Percentiles rank a stretch among this genome's conserved stretches.
These are phyloP conservation scores for Trichacis sp. DNA, from an alignment of 2,888 invertebrate species.

Conservation along the genomic window DNA sequence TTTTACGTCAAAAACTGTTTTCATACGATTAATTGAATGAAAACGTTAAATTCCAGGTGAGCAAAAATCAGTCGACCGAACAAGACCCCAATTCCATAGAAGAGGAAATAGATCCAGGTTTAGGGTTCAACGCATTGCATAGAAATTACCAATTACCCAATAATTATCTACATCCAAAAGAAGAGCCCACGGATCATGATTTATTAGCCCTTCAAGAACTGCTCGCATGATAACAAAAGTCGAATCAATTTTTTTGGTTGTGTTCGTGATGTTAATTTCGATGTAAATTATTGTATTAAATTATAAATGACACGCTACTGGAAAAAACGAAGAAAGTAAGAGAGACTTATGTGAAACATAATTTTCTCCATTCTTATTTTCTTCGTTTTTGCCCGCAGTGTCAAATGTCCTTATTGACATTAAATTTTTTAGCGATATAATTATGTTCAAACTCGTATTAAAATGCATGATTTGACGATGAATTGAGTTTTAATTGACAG, in stretches of 20 bases:
- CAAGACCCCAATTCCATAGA: slow-evolving; percentile 54
- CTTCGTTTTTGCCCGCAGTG: no score
- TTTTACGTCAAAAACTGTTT: background rate
- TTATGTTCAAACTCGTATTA: no score
- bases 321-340: no score
- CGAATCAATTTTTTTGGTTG: background rate
- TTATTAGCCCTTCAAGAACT: slow-evolving; percentile 58
- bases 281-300: no score
- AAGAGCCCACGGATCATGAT: slow-evolving; percentile 71
- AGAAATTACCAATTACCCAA: slow-evolving; percentile 74
- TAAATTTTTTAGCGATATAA: no score
- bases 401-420: no score
- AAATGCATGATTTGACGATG: no score
- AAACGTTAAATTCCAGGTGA: slow-evolving; percentile 51
- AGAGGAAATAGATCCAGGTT: slow-evolving; percentile 75
- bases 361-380: no score
- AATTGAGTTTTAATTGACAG: no score
- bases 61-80: slow-evolving; percentile 57
- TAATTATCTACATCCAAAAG: slow-evolving; percentile 72
- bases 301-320: no score
- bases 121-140: slow-evolving; percentile 77
- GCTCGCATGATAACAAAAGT: slow-evolving; percentile 43
- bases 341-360: no score
- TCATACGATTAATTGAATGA: background rate
- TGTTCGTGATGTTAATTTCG: no score